Conservation (phyloP, 2,113 vertebrate species). For the Ia io region DNA sequence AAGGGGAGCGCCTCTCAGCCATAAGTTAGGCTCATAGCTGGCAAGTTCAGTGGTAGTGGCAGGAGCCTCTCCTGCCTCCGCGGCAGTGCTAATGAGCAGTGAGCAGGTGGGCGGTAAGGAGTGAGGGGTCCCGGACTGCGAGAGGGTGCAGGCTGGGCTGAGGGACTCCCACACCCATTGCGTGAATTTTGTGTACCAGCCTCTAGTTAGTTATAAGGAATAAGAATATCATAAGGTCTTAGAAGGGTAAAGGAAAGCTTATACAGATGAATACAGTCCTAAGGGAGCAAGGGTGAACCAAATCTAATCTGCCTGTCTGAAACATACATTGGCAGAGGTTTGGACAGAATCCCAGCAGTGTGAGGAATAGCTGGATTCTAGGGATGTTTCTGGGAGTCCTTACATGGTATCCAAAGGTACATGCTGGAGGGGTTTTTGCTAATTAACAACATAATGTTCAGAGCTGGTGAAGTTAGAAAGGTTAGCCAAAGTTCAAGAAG, state of each 20-base stretch:
- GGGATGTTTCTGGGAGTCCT: neutral
- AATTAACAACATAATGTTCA: neutral
- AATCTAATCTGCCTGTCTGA: neutral
- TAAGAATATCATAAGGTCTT: neutral
- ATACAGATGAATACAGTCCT: neutral
- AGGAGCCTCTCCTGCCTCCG: too few relatives aligned
- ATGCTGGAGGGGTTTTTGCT: neutral
- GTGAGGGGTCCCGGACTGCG: too few relatives aligned
- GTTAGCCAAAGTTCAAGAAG: neutral
- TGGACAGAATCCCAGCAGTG: neutral
- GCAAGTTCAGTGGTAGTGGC: too few relatives aligned
- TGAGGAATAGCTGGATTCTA: neutral
- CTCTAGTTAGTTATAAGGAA: neutral
- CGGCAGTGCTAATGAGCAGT: too few relatives aligned
- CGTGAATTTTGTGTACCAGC: too few relatives aligned
- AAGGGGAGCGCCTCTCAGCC: too few relatives aligned
- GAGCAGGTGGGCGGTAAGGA: too few relatives aligned
- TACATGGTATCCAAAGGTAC: neutral
- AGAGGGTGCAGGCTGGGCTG: too few relatives aligned
- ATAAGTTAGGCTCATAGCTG: too few relatives aligned
- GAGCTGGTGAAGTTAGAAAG: neutral
- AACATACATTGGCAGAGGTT: neutral
- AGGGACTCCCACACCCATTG: too few relatives aligned
- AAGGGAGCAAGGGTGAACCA: neutral
- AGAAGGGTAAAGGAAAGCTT: neutral